Evolutionary conservation across 2,113 vertebrate genomes (phyloP).

Genomic region (Chitala chitala): DNA sequence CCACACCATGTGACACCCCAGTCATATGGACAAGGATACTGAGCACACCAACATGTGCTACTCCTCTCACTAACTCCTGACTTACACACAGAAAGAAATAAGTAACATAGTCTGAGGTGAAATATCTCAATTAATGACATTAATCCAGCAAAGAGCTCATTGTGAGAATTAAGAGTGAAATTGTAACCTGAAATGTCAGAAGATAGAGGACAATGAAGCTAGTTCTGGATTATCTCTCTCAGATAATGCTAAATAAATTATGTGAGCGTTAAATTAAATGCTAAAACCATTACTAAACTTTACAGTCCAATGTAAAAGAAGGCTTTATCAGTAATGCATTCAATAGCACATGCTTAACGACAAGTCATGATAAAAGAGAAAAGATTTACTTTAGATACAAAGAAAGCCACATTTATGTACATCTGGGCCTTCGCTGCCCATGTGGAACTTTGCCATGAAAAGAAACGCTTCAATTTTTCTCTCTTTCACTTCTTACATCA

Average conservation of each 20-base stretch:
- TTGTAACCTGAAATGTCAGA: neutral
- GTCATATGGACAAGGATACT: too few relatives aligned
- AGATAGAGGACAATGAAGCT: neutral
- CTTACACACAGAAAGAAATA: neutral
- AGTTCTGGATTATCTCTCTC: too few relatives aligned
- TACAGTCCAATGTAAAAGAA: neutral
- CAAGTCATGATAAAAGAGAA: too few relatives aligned
- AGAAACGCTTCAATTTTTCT: neutral
- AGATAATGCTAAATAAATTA: neutral
- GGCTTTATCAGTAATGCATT: neutral
- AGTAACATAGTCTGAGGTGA: neutral
- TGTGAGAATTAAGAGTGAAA: neutral
- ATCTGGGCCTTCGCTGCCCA: too few relatives aligned
- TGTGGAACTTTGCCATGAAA: too few relatives aligned
- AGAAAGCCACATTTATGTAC: too few relatives aligned
- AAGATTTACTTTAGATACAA: too few relatives aligned
- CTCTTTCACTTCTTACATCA: constrained; percentile 15
- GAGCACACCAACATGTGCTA: too few relatives aligned
- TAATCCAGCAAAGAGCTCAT: neutral
- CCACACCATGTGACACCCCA: neutral
- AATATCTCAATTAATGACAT: neutral
- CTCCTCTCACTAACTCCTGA: too few relatives aligned
- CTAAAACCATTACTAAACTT: neutral
- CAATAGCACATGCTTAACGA: neutral
- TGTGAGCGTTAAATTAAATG: too few relatives aligned